Percentiles rank a stretch among this genome's conserved stretches.
Evolutionary conservation across 2,113 vertebrate genomes (phyloP).

Genomic region (Carassius carassius): DNA sequence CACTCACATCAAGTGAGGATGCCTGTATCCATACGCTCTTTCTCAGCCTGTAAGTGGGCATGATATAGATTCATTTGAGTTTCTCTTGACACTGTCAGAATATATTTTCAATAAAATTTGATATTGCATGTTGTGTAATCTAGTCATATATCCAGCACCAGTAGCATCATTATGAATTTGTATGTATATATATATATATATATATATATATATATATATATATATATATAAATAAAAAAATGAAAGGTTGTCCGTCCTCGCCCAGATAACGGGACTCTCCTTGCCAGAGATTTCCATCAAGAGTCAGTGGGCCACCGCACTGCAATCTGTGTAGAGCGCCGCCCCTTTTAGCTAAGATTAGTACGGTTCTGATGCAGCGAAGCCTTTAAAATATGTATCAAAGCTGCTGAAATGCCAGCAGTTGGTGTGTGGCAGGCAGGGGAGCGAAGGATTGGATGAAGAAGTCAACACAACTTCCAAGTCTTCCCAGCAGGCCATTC

Average conservation of each 20-base stretch:
- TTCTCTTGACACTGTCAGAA: neutral
- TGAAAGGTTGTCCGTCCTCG: conserved; percentile 50
- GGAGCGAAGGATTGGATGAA: conserved; percentile 69
- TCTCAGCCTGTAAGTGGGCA: neutral
- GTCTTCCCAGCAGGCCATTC: conserved; percentile 71
- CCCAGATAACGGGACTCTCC: conserved; percentile 63
- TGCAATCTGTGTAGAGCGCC: conserved; percentile 61
- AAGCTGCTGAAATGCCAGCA: conserved; percentile 77
- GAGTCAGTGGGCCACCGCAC: conserved; percentile 56
- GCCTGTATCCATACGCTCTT: neutral
- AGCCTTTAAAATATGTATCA: conserved; percentile 78
- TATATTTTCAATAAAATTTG: neutral
- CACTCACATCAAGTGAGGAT: conserved; percentile 12
- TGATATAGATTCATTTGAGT: conserved; percentile 10
- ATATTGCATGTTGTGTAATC: neutral
- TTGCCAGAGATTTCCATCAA: conserved; percentile 61
- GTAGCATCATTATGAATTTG: neutral
- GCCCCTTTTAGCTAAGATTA: conserved; percentile 76
- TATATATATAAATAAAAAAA: conserved; percentile 54
- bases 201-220: too few species aligned
- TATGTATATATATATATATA: too few species aligned
- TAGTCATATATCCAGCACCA: conserved; percentile 4
- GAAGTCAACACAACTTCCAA: conserved; percentile 75
- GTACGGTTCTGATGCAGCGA: conserved; percentile 69
- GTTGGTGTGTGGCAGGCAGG: conserved; percentile 70